Conservation (phyloP, 2,888 invertebrate genomes). For the Chalcis sispes region DNA sequence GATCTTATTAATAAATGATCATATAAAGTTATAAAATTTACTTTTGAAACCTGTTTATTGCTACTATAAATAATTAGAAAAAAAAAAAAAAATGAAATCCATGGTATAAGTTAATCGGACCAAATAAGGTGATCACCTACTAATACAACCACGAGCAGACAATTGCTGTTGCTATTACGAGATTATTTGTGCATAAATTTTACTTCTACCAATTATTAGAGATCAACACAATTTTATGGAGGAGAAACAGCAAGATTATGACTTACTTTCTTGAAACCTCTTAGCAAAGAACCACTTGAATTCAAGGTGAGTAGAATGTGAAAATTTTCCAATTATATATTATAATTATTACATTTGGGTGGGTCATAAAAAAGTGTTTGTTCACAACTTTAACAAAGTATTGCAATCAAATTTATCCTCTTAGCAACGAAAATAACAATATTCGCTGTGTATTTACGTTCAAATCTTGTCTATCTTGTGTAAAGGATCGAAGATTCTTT, state of each 20-base stretch:
- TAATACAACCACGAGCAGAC: slow-evolving; percentile 61
- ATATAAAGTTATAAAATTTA: slow-evolving; percentile 3
- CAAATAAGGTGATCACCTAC: slow-evolving; percentile 47
- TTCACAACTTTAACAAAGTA: slow-evolving; percentile 3
- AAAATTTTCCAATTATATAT: slow-evolving; percentile 72
- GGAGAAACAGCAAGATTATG: slow-evolving; percentile 73
- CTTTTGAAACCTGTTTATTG: neutral
- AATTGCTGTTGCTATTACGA: slow-evolving; percentile 63
- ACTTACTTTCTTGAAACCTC: slow-evolving; percentile 75
- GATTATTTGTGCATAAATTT: slow-evolving; percentile 65
- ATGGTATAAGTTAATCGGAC: slow-evolving; percentile 41
- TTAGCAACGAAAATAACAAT: slow-evolving; percentile 1
- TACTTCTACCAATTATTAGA: slow-evolving; percentile 63
- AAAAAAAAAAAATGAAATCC: slow-evolving; percentile 5
- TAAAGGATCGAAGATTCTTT: neutral
- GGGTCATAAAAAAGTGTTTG: slow-evolving; percentile 62
- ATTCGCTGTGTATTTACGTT: neutral
- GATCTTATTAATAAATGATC: neutral
- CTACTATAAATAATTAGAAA: slow-evolving; percentile 1
- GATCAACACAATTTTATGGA: slow-evolving; percentile 71
- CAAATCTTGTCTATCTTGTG: slow-evolving; percentile 2
- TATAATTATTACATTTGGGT: slow-evolving; percentile 71
- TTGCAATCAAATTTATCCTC: neutral
- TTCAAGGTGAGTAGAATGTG: slow-evolving; percentile 75
- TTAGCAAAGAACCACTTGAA: slow-evolving; percentile 74